Evolutionary conservation across 2,888 invertebrate genomes (phyloP), one percentile per base, ranked within the genome.

Genomic region (Trichogramma dendrolimi): DNA sequence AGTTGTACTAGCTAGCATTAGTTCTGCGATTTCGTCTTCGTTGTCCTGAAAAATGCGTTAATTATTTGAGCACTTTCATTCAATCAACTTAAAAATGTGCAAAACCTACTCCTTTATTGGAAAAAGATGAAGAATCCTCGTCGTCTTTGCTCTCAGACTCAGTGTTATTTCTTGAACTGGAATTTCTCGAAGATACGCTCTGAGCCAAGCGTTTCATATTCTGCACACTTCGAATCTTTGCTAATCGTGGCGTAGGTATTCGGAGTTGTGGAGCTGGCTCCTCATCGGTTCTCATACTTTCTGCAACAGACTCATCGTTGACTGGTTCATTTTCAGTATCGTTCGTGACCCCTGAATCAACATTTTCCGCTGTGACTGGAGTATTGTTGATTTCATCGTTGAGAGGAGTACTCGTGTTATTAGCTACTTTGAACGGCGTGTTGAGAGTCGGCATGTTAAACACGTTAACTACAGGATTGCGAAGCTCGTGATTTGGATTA

Each of bases 1-100:
- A 27, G 82, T 83, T 1, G 81, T 81, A 71, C 82, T 82, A 10
- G 85, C 85, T 55, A 82, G 76, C 83, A 85, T 83, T 58, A 86
- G 74, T 52, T 83, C 83, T 62, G 83, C 84, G 56, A 85, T 81
- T 73, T 85, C 84, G 59, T 83, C 83, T 68, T 82, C 81, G 71
- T 84, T 84, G 70, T 85, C 85, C 81, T 82, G 48, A 14, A 67
- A 48, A 56, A 49, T 27, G 39, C 38, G 48, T 43, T 8, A 11
- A 41, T 51, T 41, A 38, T 38, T 2, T 40, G 11, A 44, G 46
- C 7, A 46, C n/a, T 44, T 10, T 46, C 40, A 3, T 52, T 7
- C 4, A 58, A 51, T 54, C 10, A 14, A 11, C 48, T 39, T 40
- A 46, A 27, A 6, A 42, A 27, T 8, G 47, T 47, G 10, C 48